Evolutionary conservation across 2,888 invertebrate genomes (phyloP), one percentile per base, ranked within the genome.

Genomic region (Clivina fossor): DNA sequence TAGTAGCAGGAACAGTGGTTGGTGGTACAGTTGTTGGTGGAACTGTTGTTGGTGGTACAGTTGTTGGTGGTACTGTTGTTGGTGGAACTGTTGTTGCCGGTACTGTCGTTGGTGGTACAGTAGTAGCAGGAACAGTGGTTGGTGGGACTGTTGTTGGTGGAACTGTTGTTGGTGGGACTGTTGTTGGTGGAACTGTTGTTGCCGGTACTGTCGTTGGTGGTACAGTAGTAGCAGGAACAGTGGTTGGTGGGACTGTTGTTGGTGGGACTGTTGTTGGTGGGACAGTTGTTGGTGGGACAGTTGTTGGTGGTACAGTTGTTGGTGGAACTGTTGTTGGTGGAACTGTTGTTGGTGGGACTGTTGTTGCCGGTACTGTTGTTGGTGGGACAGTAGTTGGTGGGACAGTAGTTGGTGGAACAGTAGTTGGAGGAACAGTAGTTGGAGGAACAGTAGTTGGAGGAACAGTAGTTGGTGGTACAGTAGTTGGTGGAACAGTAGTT

Each of bases 1-100:
- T 19, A 3, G 38, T 19, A 8, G 53, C n/a, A 9, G 57, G 28
- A 11, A 13, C 9, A 26, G 53, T 28, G 16, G 47, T 30, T 37
- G 18, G 22, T 16, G 47, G 9, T 15, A 19, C 15, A 32, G 46
- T 32, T 33, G 56, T 24, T 51, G 60, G 32, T 28, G 41, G 22
- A 15, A 33, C 26, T 13, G 54, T 32, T 11, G 43, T 30, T 53
- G 53, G 11, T 15, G 32, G 19, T 20, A 2, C 3, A 20, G 51
- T 43, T 30, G 16, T 35, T 24, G 51, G 18, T 8, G 19, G 11
- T 13, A 8, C 5, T 5, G 47, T 15, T 37, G 38, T 5, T 24
- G 47, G 24, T 33, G 19, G 11, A 30, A 33, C 5, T 26, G 16
- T 18, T 11, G 37, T 7, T 4, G 26, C 13, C 28, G 30, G 3